Conservation (phyloP, 2,888 invertebrate species). For the Eupithecia tripunctaria region DNA sequence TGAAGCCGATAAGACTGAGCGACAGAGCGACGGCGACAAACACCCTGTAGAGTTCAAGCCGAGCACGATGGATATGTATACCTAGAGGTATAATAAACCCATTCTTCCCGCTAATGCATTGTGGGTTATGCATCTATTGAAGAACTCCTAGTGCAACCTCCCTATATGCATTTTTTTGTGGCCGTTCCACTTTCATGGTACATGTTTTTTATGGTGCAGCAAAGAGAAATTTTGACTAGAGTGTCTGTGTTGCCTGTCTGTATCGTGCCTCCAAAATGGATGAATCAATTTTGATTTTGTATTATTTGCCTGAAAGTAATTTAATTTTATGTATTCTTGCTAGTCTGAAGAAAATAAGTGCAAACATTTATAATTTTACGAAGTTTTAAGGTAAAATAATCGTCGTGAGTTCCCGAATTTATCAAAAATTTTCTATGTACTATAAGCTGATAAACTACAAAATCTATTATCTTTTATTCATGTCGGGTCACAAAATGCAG, state of each 20-base stretch:
- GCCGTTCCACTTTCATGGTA: background rate
- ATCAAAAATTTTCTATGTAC: background rate
- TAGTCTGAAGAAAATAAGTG: background rate
- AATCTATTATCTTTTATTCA: slow-evolving; percentile 67
- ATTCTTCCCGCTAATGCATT: background rate
- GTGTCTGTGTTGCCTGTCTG: background rate
- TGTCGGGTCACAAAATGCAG: slow-evolving; percentile 70
- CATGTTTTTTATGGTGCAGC: background rate
- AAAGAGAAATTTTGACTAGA: background rate
- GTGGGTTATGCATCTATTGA: background rate
- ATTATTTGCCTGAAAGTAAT: background rate
- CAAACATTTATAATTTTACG: background rate
- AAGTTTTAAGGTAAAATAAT: too few relatives aligned
- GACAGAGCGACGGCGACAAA: slow-evolving; percentile 51
- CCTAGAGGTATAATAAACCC: background rate
- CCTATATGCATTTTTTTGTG: background rate
- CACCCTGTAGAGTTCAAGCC: slow-evolving; percentile 35
- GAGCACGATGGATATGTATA: background rate
- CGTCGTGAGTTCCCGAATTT: background rate
- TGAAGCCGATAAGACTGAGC: slow-evolving; percentile 74
- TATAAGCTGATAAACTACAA: slow-evolving; percentile 41
- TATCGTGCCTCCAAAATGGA: background rate
- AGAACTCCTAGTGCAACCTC: background rate
- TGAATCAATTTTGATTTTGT: background rate
- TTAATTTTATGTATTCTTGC: background rate